Conservation (phyloP, 2,113 vertebrate genomes). For the Thalassarche chlororhynchos region DNA sequence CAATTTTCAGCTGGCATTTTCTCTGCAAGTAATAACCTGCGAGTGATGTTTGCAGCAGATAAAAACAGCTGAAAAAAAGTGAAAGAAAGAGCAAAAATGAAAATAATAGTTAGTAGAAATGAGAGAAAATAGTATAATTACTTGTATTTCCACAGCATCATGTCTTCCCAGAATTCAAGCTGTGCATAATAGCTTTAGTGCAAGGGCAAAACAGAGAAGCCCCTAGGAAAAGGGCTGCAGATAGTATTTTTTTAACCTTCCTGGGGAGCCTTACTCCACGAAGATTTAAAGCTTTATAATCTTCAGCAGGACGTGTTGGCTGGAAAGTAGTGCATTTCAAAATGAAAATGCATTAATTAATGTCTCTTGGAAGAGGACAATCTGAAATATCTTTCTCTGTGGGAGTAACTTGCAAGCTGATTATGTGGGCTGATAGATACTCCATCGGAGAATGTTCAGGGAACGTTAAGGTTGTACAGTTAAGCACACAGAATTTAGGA, state of each 20-base stretch:
- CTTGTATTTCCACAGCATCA: slow-evolving; percentile 25
- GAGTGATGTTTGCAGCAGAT: neutral
- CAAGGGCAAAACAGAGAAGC: slow-evolving; percentile 19
- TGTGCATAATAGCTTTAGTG: slow-evolving; percentile 22
- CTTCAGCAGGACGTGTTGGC: neutral
- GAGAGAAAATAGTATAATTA: slow-evolving; percentile 21
- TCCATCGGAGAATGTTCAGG: neutral
- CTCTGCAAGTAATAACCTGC: slow-evolving; percentile 15
- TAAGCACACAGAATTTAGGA: neutral
- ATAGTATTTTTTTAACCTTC: slow-evolving; percentile 35
- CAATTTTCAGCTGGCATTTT: slow-evolving; percentile 3
- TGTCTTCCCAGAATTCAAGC: slow-evolving; percentile 35
- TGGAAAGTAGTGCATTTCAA: slow-evolving; percentile 37
- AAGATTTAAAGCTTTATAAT: slow-evolving; percentile 59
- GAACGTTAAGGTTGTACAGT: slow-evolving; percentile 23
- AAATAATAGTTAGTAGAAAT: neutral
- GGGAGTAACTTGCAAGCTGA: slow-evolving; percentile 53
- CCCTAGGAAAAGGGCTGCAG: slow-evolving; percentile 12
- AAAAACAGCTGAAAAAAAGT: neutral
- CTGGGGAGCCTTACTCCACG: neutral
- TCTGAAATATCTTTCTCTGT: slow-evolving; percentile 55
- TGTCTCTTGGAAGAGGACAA: slow-evolving; percentile 36
- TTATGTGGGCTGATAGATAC: slow-evolving; percentile 45
- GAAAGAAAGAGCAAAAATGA: neutral
- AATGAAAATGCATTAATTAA: slow-evolving; percentile 61